Evolutionary conservation across 1,140 invertebrate genomes (phyloP), one percentile per base, ranked within the genome.

Genomic region (Cotesia glomerata): DNA sequence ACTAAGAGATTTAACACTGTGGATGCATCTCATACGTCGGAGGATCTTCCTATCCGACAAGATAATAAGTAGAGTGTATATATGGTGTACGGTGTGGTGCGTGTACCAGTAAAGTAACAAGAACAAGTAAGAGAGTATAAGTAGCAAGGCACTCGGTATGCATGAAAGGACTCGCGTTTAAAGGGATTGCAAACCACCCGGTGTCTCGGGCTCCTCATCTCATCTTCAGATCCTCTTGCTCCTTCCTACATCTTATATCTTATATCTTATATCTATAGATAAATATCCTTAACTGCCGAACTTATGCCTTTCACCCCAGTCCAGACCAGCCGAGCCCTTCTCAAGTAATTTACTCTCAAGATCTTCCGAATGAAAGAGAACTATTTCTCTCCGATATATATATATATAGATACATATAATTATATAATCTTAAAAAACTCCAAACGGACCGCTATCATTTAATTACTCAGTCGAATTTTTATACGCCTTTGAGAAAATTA

Each of bases 401-500:
- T 39, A 39, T 39, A 39, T 39, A 39, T 39, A 39, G 1, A 39
- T 39, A 39, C 3, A 39, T 54, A 54, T 18, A 54, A 51, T n/a
- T 39, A 45, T 45, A 45, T 45, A 45, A 2, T 9, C 11, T 9
- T 45, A 8, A 9, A 45, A 35, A 35, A 35, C 11, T 39, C 34
- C 13, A 64, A 51, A 67, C 71, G 49, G 69, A 77, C 76, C 76
- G 76, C 71, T 73, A 82, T 85, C 82, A 80, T 82, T 85, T 84
- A 85, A 85, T 84, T 85, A 84, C 75, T 83, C 80, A 71, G 82
- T 78, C 81, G 1, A 26, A 26, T 26, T 26, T 26, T 26, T 26
- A 26, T 26, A 26, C 26, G 26, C 26, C 26, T 26, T 26, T 26
- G 3, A 26, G 26, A 26, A 26, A 26, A 26, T 26, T 26, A 26